Percentiles rank a stretch among this genome's conserved stretches.
Evolutionary conservation across 1,140 invertebrate species (phyloP).

Genomic region (Cephus cinctus): DNA sequence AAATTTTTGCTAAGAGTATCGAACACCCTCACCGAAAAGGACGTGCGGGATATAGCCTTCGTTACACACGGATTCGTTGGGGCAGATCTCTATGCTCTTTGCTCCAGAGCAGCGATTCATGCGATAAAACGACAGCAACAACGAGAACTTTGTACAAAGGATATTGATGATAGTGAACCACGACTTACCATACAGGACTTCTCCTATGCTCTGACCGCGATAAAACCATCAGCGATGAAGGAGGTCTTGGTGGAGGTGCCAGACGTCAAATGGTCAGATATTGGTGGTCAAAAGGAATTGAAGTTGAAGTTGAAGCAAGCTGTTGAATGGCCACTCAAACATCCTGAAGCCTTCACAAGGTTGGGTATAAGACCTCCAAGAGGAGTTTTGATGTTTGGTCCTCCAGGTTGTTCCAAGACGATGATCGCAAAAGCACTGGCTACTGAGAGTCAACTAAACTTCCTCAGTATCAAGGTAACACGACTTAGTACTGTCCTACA

Average conservation of each 20-base stretch:
- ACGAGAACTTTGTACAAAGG: no score
- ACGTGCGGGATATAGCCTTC: conserved; percentile 66
- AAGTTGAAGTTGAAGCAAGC: conserved; percentile 87
- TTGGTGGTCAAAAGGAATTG: conserved; percentile 86
- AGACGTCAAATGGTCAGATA: conserved; percentile 87
- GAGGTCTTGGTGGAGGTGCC: conserved; percentile 82
- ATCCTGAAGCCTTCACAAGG: conserved; percentile 86
- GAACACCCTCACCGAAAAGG: conserved; percentile 58
- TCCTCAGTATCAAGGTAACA: conserved; percentile 81
- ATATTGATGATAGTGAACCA: no score
- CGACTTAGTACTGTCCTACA: no score
- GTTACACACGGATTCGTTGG: conserved; percentile 86
- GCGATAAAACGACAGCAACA: conserved; percentile 49
- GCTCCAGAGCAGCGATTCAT: conserved; percentile 67
- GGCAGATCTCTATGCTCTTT: conserved; percentile 77
- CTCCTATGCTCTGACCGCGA: conserved; percentile 63
- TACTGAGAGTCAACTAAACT: conserved; percentile 92
- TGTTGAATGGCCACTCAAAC: conserved; percentile 89
- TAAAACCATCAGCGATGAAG: conserved; percentile 88
- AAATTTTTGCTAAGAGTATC: conserved; percentile 61
- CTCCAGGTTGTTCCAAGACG: conserved; percentile 97
- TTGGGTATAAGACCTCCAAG: conserved; percentile 91
- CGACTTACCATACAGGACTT: conserved; percentile 57
- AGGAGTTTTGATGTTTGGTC: conserved; percentile 95
- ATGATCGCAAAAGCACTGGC: conserved; percentile 94